Evolutionary conservation across 2,113 vertebrate genomes (phyloP).

Genomic region (Cyanoliseus patagonus): DNA sequence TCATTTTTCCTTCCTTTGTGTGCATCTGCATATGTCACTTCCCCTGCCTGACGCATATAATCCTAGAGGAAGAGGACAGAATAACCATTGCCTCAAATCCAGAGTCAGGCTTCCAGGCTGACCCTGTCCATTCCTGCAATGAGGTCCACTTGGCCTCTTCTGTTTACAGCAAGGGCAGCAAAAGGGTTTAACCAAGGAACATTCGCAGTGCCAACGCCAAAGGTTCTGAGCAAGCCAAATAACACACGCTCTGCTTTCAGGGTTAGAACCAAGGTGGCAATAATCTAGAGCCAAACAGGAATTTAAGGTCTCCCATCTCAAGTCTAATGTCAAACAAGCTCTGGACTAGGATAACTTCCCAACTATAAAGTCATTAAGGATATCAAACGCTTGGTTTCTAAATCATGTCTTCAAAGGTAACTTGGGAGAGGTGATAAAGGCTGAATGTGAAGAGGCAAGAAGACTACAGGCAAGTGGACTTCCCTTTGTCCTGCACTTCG

Average conservation of each 20-base stretch:
- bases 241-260: not conserved
- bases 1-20: conserved; percentile 95
- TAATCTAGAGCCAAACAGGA: not conserved
- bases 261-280: not conserved
- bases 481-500: not conserved
- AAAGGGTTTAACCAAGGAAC: not conserved
- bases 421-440: not conserved
- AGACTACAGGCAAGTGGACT: not conserved
- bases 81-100: conserved; percentile 44
- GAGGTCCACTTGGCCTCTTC: not conserved
- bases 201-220: not conserved
- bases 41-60: conserved; percentile 98
- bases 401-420: not conserved
- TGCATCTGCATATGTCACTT: conserved; percentile 96
- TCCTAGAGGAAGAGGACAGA: conserved; percentile 80
- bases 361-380: not conserved
- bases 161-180: not conserved
- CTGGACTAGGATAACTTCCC: not conserved
- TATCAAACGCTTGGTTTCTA: not conserved
- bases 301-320: not conserved
- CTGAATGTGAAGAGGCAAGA: not conserved
- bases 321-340: not conserved
- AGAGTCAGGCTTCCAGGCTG: conserved; percentile 5
- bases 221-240: not conserved
- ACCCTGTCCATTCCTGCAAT: not conserved